Conservation (phyloP, 2,113 vertebrate species). For the Paramisgurnus dabryanus region DNA sequence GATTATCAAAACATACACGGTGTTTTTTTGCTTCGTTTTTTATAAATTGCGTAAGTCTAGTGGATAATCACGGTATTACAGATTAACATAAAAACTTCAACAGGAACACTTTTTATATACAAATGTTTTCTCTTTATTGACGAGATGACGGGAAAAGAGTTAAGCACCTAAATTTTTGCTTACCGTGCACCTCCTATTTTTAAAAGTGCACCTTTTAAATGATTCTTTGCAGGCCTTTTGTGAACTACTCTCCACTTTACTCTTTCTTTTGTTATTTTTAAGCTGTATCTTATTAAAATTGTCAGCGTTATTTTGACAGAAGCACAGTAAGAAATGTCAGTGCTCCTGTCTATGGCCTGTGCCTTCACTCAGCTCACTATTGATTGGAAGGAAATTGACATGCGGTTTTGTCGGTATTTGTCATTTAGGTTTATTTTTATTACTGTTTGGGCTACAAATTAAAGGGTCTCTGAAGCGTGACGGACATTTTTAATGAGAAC, state of each 20-base stretch:
- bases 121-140: no score
- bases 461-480: conserved; percentile 65
- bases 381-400: conserved; percentile 77
- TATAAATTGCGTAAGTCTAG: no score
- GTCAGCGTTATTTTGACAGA: conserved; percentile 28
- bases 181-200: no score
- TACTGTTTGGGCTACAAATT: conserved; percentile 75
- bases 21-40: no score
- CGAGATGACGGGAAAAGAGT: no score
- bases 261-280: conserved; percentile 41
- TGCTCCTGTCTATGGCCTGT: conserved; percentile 27
- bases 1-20: no score
- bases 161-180: no score
- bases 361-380: conserved; percentile 64
- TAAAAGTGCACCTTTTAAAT: background rate
- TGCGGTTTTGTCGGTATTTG: conserved; percentile 66
- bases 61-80: no score
- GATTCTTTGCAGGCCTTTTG: conserved; percentile 6
- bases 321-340: conserved; percentile 70
- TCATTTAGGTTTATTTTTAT: conserved; percentile 72
- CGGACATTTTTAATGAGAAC: conserved; percentile 72
- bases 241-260: conserved; percentile 20
- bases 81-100: no score
- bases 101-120: no score
- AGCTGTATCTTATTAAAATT: conserved; percentile 34